Evolutionary conservation across 2,113 vertebrate genomes (phyloP), one percentile per base, ranked within the genome.

Genomic region (Epinephelus fuscoguttatus): DNA sequence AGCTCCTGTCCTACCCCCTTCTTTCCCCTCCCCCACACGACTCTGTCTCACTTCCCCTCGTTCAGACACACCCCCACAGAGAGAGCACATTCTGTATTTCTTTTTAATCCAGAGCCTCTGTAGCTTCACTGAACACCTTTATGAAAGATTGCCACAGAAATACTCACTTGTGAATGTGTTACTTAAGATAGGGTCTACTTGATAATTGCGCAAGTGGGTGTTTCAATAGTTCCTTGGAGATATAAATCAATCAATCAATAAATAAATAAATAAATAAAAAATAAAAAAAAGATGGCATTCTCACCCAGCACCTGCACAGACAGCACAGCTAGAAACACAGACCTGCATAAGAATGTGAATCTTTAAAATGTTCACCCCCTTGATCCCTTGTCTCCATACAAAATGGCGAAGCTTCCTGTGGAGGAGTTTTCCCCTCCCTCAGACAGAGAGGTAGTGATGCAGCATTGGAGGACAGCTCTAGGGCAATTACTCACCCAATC

Each of bases 61-160:
- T 84, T 91, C 88, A 91, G 89, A 93, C 91, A 91, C 91, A 88
- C 88, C 91, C 90, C 91, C 92, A 88, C 89, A 75, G 84, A 70
- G 80, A 81, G 73, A 78, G 80, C 70, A 86, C 81, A 81, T 80
- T 83, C 85, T 81, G 76, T 61, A 68, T 78, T 42, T 27, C 17
- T 81, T 68, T 79, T 78, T 25, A 71, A 88, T 83, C 78, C 78
- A 76, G 45, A 23, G 64, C 33, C 67, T 81, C 68, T 56, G 63
- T 74, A 82, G 81, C 69, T 71, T 75, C 62, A 62, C 49, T 23
- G 6, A 74, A 86, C 75, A 82, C 71, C 75, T 88, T 79, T 37
- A 55, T 52, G 53, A 45, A 56, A 70, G 23, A 82, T 17, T 75
- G n/a, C 7, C 57, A 80, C 15, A 78, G 23, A 77, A 81, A 78